Evolutionary conservation across 1,140 invertebrate species (phyloP).

Genomic region (Conus ventricosus): DNA sequence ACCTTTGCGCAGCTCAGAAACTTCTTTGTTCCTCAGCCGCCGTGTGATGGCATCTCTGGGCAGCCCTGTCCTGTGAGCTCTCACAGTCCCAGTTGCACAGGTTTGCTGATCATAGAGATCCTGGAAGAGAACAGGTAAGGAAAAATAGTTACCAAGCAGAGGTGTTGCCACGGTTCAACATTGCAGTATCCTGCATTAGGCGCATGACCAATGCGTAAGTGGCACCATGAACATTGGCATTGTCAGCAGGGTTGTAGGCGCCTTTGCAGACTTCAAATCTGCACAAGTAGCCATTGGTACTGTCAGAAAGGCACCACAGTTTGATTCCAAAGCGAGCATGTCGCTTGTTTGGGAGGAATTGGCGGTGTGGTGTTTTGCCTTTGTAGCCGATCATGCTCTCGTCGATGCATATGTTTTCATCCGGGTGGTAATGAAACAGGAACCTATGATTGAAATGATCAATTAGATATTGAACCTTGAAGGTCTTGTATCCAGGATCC

Average conservation of each 20-base stretch:
- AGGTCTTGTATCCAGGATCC: neutral
- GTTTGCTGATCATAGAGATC: neutral
- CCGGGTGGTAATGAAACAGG: neutral
- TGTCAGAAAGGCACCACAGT: neutral
- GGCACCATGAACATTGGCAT: neutral
- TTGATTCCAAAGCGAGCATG: conserved; percentile 23
- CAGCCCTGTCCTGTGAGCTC: neutral
- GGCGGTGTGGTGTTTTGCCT: conserved; percentile 12
- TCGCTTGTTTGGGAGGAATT: conserved; percentile 4
- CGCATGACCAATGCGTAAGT: neutral
- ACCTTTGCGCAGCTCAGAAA: conserved; percentile 1
- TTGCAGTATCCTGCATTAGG: neutral
- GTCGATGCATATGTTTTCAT: neutral
- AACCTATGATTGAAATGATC: neutral
- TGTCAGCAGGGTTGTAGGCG: neutral
- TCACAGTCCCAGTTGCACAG: neutral
- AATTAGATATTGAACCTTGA: neutral
- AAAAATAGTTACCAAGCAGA: neutral
- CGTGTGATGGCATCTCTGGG: neutral
- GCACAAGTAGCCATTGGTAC: neutral
- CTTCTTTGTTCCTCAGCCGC: neutral
- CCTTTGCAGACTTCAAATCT: conserved; percentile 20
- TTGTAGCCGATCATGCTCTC: conserved; percentile 15
- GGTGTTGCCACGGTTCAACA: neutral
- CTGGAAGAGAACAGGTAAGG: neutral